A percentile compares a stretch with the other conserved stretches of the same genome.
Evolutionary conservation across 2,797 vertebrate genomes (phyloP).

Genomic region (Acanthurus tractus): DNA sequence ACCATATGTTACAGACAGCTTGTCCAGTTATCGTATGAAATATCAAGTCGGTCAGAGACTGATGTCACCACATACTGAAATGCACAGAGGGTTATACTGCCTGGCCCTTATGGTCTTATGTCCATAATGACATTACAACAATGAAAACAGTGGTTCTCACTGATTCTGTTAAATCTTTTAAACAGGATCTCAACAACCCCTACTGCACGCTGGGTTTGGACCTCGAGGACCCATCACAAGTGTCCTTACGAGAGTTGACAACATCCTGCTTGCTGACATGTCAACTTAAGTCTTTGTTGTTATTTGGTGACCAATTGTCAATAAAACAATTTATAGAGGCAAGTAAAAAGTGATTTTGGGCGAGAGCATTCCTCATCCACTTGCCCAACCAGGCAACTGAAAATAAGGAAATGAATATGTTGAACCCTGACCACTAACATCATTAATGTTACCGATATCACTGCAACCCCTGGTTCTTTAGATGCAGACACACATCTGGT

Average conservation of each 20-base stretch:
- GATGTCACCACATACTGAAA: constrained; percentile 2
- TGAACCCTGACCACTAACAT: not conserved
- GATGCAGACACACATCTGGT: constrained; percentile 38
- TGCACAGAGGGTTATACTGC: not conserved
- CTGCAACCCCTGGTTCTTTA: not conserved
- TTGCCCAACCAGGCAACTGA: too few relatives aligned
- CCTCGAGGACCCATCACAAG: too few relatives aligned
- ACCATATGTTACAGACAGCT: constrained; percentile 15
- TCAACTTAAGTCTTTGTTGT: too few relatives aligned
- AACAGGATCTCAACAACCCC: not conserved
- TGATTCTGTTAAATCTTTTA: not conserved
- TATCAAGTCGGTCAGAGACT: not conserved
- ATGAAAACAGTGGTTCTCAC: not conserved
- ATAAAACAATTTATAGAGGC: too few relatives aligned
- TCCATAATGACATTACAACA: not conserved
- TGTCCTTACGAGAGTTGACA: too few relatives aligned
- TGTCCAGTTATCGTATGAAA: constrained; percentile 1
- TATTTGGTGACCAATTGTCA: too few relatives aligned
- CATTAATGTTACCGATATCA: not conserved
- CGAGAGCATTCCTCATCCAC: too few relatives aligned
- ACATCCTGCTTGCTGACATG: too few relatives aligned
- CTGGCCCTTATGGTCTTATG: not conserved
- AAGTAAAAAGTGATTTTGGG: too few relatives aligned
- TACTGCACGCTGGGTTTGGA: not conserved
- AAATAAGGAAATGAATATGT: too few relatives aligned